Evolutionary conservation across 2,113 vertebrate genomes (phyloP).

Genomic region (Amia ocellicauda): DNA sequence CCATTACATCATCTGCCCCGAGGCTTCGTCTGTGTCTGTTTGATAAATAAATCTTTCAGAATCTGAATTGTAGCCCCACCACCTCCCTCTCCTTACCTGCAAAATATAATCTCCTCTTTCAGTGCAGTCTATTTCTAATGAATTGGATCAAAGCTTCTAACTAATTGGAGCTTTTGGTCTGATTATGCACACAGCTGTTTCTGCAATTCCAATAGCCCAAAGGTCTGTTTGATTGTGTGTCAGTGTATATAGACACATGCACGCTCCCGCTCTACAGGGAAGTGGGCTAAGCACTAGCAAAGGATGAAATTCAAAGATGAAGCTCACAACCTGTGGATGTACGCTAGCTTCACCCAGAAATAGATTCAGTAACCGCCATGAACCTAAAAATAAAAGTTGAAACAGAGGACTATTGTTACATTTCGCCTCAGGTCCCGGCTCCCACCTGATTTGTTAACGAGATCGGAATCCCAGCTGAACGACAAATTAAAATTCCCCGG

Average conservation of each 20-base stretch:
- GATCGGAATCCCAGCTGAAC: background rate
- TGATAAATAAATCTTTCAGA: too few relatives aligned
- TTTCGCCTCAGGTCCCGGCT: background rate
- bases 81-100: background rate
- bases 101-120: slow-evolving; percentile 14
- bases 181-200: slow-evolving; percentile 16
- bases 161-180: slow-evolving; percentile 20
- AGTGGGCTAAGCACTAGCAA: background rate
- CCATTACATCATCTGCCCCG: too few relatives aligned
- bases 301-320: background rate
- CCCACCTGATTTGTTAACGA: background rate
- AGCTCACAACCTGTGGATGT: background rate
- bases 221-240: background rate
- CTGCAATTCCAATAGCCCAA: slow-evolving; percentile 9
- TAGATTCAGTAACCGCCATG: background rate
- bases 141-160: slow-evolving; percentile 27
- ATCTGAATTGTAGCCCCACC: background rate
- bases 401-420: background rate
- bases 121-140: slow-evolving; percentile 23
- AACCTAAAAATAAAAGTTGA: background rate
- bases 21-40: background rate
- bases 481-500: slow-evolving; percentile 4
- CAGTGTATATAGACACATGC: background rate
- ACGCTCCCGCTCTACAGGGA: too few relatives aligned
- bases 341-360: too few relatives aligned